These are phyloP conservation scores for Patella caerulea DNA, from an alignment of 2,888 invertebrate genomes.

Conservation along the genomic window DNA sequence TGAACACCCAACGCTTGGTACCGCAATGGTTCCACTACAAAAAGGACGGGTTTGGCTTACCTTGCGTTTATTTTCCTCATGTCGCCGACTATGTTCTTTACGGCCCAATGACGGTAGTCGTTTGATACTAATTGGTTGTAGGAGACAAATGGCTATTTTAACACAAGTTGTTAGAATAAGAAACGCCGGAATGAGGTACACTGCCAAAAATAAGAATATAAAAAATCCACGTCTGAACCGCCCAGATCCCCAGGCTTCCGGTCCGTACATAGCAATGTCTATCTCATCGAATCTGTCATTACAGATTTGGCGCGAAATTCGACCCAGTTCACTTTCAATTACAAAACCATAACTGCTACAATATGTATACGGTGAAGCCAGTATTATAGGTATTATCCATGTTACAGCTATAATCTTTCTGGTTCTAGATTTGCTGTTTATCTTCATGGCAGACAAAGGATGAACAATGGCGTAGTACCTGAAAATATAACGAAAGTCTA, in stretches of 20 bases:
- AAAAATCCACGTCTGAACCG: constrained; percentile 68
- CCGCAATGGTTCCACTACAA: too few relatives aligned
- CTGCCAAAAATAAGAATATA: constrained; percentile 70
- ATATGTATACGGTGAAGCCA: constrained; percentile 56
- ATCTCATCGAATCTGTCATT: constrained; percentile 69
- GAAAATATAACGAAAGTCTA: constrained; percentile 37
- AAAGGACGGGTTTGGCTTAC: constrained; percentile 34
- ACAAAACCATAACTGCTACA: constrained; percentile 54
- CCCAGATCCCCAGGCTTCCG: constrained; percentile 36
- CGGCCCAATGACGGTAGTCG: constrained; percentile 40
- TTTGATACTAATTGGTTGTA: constrained; percentile 55
- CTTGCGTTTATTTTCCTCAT: constrained; percentile 67
- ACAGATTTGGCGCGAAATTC: constrained; percentile 70
- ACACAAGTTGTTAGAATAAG: constrained; percentile 67
- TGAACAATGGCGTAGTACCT: constrained; percentile 73
- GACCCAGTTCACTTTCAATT: constrained; percentile 68
- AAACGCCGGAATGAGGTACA: constrained; percentile 70
- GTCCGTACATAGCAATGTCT: constrained; percentile 55
- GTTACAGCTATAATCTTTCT: constrained; percentile 69
- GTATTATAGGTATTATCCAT: constrained; percentile 66
- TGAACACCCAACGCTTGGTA: too few relatives aligned
- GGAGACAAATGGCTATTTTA: constrained; percentile 57
- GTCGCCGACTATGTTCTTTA: constrained; percentile 47
- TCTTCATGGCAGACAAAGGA: constrained; percentile 71
- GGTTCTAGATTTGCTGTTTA: constrained; percentile 68